Base-by-base conservation (phyloP, 23 tunicate genomes). In the Phallusia fumigata region DNA sequence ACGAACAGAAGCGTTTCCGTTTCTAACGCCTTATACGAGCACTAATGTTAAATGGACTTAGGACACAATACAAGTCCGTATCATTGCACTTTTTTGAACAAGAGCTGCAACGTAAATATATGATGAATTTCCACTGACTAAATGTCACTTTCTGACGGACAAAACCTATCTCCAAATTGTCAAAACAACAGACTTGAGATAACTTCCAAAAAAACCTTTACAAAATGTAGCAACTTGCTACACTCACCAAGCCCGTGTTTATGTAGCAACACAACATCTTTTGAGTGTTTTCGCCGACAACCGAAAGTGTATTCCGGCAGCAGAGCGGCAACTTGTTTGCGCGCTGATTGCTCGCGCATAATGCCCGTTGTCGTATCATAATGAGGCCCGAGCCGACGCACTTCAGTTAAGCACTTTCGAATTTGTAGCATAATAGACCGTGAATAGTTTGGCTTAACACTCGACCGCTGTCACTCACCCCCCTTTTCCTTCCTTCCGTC, bases 361-460 rank as follows among this genome's bases (percentile, higher is more conserved):
- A 58, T 58, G 69, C 69, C 69, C 28, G 69, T 58, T 58, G 69
- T 58, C 69, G 69, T 58, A 24, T 58, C 69, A 58, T 58, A 58
- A 58, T 58, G 69, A 58, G 69, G 69, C 11, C 69, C 16, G 28
- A 58, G 69, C 69, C 69, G 69, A 58, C 69, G 69, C 69, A 58
- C 69, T 58, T 58, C 15, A 58, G 15, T 58, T 8, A 13, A 58
- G 69, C 69, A 58, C 69, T 58, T 58, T 58, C 69, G 69, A 58
- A 58, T 58, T 58, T 58, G 69, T 58, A 58, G 69, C 69, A 58
- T 58, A 58, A 58, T 58, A 58, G 69, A 58, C 69, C 5, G 69
- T 58, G 69, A 58, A 58, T 24, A 58, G 69, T 58, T 58, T 22
- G 28, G 26, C 69, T 13, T 13, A 13, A 24, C 69, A 58, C 69